Base-by-base conservation (phyloP, 2,888 invertebrate species). In the Metalampra italica region DNA sequence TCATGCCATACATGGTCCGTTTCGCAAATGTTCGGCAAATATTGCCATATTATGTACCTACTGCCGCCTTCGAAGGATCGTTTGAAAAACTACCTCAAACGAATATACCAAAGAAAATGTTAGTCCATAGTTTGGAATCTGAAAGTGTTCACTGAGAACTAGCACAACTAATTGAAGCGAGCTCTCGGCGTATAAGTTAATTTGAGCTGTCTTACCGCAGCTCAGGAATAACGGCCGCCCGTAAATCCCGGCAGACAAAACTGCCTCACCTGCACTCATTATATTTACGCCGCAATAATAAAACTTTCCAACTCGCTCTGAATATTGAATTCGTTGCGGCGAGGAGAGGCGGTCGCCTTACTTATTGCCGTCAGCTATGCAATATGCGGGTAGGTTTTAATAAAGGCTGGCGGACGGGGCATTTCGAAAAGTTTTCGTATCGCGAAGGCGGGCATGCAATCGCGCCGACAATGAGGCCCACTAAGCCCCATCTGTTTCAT, bases 201-300 rank as follows among this genome's bases (percentile, higher is more conserved):
- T 82, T 78, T 70, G 64, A 66, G 61, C 69, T 76, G 72, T 80
- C 78, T 80, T 78, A 59, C 62, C 64, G 60, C 61, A 57, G 66
- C 64, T 62, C 62, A 51, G 60, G 71, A 73, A 77, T 79, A 79
- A 77, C 71, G 74, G 71, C 68, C 59, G 68, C 57, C 69, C 68
- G 75, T 82, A 83, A 87, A 84, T 87, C 82, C 81, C 77, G 54
- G 63, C 79, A 83, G 86, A 83, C 83, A 74, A 71, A 79, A 79
- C 76, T 71, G 78, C 71, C 79, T 86, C 82, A 87, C 88, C 87
- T 87, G 84, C 82, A 82, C 84, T 88, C 86, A 83, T 88, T 87
- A 87, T 87, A 84, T 87, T 85, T 87, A 88, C 78, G 82, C 86
- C 80, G 84, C 81, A 85, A 87, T 88, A 87, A 87, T 85, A 86